Evolutionary conservation across 2,113 vertebrate species (phyloP).

Genomic region (Nothocercus julius): DNA sequence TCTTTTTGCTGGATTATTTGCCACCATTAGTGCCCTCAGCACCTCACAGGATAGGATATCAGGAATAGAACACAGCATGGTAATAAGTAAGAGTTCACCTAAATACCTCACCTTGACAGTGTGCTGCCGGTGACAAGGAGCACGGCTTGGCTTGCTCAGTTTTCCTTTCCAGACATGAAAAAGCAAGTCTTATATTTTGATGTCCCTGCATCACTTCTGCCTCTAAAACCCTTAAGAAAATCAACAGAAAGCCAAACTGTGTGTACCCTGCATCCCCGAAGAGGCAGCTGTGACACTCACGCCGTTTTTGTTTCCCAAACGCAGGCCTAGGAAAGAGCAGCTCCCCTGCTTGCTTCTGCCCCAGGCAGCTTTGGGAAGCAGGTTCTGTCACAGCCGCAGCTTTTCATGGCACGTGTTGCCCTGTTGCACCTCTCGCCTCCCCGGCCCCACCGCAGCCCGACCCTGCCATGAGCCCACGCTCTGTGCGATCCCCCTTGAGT

Average conservation of each 20-base stretch:
- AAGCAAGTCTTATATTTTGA: not conserved
- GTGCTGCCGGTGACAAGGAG: not conserved
- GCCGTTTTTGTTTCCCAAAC: not conserved
- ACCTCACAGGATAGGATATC: not conserved
- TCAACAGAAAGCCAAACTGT: not conserved
- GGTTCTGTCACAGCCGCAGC: too few species aligned
- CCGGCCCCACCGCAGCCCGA: too few species aligned
- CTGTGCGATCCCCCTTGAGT: not conserved
- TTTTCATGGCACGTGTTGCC: too few species aligned
- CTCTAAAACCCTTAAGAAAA: not conserved
- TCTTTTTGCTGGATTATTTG: not conserved
- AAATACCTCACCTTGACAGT: not conserved
- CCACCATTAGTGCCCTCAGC: not conserved
- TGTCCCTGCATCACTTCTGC: not conserved
- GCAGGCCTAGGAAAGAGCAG: not conserved
- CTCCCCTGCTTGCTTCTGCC: not conserved
- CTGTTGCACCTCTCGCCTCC: too few species aligned
- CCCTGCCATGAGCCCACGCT: too few species aligned
- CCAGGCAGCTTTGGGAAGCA: not conserved
- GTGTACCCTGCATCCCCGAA: not conserved
- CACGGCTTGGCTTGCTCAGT: rapidly evolving
- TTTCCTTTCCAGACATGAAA: not conserved
- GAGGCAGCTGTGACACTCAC: not conserved
- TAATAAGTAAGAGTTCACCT: not conserved
- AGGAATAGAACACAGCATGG: not conserved